Conservation (phyloP, 1,140 invertebrate species). For the Drosophila bifasciata region DNA sequence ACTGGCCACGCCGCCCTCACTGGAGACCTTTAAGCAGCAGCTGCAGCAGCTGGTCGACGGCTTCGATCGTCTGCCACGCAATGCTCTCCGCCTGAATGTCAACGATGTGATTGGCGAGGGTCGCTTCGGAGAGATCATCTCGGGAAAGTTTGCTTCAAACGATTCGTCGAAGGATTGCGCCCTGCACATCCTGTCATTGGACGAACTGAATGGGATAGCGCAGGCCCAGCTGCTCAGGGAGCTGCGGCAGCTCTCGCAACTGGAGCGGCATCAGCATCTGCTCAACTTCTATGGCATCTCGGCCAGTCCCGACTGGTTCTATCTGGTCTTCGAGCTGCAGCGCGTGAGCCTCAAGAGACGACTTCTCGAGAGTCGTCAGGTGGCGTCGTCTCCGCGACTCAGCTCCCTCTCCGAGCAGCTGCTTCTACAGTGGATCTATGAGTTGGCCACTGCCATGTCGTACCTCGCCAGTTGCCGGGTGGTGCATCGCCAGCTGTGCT, state of each 20-base stretch:
- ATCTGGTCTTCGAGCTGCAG: slow-evolving; percentile 89
- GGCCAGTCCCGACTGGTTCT: slow-evolving; percentile 89
- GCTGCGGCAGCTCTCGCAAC: slow-evolving; percentile 89
- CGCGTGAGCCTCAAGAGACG: slow-evolving; percentile 88
- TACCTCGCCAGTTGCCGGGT: slow-evolving; percentile 88
- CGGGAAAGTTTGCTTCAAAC: slow-evolving; percentile 85
- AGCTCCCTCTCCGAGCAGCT: slow-evolving; percentile 84
- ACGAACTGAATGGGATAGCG: slow-evolving; percentile 87
- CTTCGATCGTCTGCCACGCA: slow-evolving; percentile 88
- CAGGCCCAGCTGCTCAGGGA: slow-evolving; percentile 89
- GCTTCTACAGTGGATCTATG: slow-evolving; percentile 83
- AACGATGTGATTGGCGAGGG: slow-evolving; percentile 89
- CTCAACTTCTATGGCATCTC: slow-evolving; percentile 91
- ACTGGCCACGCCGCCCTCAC: slow-evolving; percentile 73
- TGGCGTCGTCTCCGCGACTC: slow-evolving; percentile 84
- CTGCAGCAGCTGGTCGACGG: slow-evolving; percentile 65
- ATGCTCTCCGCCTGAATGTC: slow-evolving; percentile 88
- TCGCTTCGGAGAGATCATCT: slow-evolving; percentile 90
- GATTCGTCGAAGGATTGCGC: slow-evolving; percentile 60
- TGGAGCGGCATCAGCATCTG: slow-evolving; percentile 89
- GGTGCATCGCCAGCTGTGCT: slow-evolving; percentile 89
- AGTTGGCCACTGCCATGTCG: slow-evolving; percentile 88
- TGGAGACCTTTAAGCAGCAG: slow-evolving; percentile 89
- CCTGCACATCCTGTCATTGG: slow-evolving; percentile 81
- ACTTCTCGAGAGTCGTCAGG: slow-evolving; percentile 68